phyloP scores from a whole-genome alignment of 92 coral and sea anemone species.

The Muricea muricata region DNA sequence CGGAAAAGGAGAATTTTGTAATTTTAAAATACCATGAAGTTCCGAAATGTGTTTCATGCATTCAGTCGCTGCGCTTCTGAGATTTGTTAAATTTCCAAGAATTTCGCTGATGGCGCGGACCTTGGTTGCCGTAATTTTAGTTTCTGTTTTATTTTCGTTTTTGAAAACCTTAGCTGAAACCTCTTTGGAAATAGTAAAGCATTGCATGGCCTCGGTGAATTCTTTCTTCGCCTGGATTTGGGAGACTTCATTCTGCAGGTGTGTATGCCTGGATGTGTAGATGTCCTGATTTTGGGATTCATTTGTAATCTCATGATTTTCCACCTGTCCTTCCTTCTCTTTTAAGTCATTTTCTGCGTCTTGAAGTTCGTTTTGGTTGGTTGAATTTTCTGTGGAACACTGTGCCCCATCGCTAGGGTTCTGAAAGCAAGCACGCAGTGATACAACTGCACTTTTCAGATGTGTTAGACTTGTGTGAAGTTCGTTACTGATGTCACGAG shows the following conservation, averaged over 20 bases:
- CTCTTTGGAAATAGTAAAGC: neutral
- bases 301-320: neutral
- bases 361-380: neutral
- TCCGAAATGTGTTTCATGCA: neutral
- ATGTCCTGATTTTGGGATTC: neutral
- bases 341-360: neutral
- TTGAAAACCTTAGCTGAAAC: neutral
- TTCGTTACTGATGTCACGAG: neutral
- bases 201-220: neutral
- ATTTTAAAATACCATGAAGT: neutral
- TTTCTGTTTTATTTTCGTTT: neutral
- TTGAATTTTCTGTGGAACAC: neutral
- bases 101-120: neutral
- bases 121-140: slow-evolving; percentile 1
- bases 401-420: neutral
- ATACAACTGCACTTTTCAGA: neutral
- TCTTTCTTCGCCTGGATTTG: neutral
- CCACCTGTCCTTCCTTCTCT: neutral
- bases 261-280: neutral
- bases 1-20: neutral
- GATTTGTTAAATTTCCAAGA: slow-evolving; percentile 3
- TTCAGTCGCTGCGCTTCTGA: neutral
- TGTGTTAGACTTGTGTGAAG: neutral
- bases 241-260: neutral
- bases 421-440: neutral